Base-by-base conservation (phyloP, 2,113 vertebrate species). In the Heterotis niloticus region DNA sequence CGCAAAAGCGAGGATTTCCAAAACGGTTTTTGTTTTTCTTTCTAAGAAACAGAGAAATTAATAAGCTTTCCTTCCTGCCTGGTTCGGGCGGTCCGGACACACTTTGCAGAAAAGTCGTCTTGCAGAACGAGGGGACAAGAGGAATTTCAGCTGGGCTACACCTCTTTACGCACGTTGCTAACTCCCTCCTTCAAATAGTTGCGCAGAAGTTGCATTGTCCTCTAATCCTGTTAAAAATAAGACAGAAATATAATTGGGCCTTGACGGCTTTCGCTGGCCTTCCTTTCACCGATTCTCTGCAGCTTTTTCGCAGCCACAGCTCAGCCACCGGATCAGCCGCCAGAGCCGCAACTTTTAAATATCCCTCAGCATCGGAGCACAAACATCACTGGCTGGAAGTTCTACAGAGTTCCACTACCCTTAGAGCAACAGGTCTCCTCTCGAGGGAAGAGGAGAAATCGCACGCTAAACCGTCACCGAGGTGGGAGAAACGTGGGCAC, bases 171-270 rank as follows among this genome's bases (percentile, higher is more conserved):
- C 57, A 67, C 26, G 20, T 24, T 75, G 79, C 81, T 88, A 86
- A 79, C 81, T 84, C 83, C 75, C 24, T 73, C 75, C 64, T 66
- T 34, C 80, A 82, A 90, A 92, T 90, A 92, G 88, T 89, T 52
- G 76, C 82, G 88, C 87, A 83, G 90, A 87, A 89, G 86, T 79
- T 86, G 84, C 87, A 89, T 90, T 90, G 89, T 91, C 70, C 81
- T 82, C 29, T 88, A 88, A 90, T 91, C 89, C 89, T 76, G 84
- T 86, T 88, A 87, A 91, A 92, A 83, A 77, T 82, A 75, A 85
- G 82, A 83, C 82, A 82, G 83, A 82, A 86, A 85, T 81, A 81
- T 84, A 90, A 89, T 88, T 83, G 79, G 82, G 87, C 86, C 84
- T 84, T 81, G 79, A 76, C 80, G 81, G 81, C 57, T 76, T 82